Percentiles rank a stretch among this genome's conserved stretches.
Conservation (phyloP, 1,140 invertebrate genomes). For the Drosophila funebris region DNA sequence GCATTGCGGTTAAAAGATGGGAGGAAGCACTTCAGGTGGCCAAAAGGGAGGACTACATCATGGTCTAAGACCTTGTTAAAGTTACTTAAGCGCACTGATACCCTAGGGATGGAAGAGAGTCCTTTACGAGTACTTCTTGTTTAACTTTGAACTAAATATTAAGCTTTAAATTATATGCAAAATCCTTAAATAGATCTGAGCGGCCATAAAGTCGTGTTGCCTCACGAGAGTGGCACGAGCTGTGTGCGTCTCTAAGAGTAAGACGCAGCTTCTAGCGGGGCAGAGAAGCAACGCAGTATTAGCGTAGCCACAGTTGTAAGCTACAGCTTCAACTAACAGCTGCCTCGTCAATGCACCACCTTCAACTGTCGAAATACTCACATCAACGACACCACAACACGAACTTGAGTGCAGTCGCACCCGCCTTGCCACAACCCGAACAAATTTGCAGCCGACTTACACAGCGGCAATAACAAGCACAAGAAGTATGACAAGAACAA, state of each 20-base stretch:
- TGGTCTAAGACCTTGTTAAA: conserved; percentile 22
- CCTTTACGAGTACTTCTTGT: neutral
- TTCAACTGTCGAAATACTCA: conserved; percentile 52
- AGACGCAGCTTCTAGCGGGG: neutral
- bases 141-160: neutral
- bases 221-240: neutral
- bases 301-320: conserved; percentile 14
- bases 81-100: conserved; percentile 1
- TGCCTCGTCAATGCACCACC: conserved; percentile 50
- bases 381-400: conserved; percentile 35
- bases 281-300: neutral
- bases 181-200: neutral
- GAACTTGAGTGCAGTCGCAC: conserved; percentile 49
- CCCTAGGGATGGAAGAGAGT: conserved; percentile 2
- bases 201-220: neutral
- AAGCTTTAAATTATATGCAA: neutral
- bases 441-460: conserved; percentile 41
- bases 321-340: conserved; percentile 3
- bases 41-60: neutral
- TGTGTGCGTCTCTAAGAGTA: neutral
- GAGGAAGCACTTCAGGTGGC: neutral
- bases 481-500: conserved; percentile 18
- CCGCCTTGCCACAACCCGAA: conserved; percentile 40
- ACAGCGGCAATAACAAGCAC: conserved; percentile 50
- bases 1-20: conserved; percentile 40